Evolutionary conservation across 2,888 invertebrate genomes (phyloP).

Genomic region (Trisateles emortualis): DNA sequence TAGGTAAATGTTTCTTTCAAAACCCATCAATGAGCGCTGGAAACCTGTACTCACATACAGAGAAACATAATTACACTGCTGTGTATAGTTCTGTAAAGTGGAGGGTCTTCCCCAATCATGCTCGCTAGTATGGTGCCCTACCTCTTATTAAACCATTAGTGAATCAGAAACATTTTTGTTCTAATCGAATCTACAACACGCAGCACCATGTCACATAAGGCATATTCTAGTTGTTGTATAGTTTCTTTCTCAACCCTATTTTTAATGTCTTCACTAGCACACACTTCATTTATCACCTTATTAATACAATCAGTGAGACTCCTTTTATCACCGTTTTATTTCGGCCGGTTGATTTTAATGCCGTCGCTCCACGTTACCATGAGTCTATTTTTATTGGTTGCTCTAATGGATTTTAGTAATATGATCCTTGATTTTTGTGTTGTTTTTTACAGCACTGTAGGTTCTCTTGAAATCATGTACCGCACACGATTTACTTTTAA

Average conservation of each 20-base stretch:
- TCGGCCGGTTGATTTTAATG: conserved; percentile 76
- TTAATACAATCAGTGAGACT: conserved; percentile 48
- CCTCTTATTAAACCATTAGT: no score
- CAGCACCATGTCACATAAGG: no score
- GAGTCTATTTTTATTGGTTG: conserved; percentile 81
- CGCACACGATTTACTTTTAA: conserved; percentile 61
- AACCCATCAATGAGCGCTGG: no score
- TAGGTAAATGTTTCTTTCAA: no score
- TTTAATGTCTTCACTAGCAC: conserved; percentile 6
- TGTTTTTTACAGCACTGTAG: conserved; percentile 70
- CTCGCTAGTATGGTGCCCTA: no score
- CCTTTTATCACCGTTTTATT: conserved; percentile 67
- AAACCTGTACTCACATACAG: no score
- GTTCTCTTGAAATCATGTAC: conserved; percentile 67
- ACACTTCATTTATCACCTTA: conserved; percentile 39
- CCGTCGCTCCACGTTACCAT: conserved; percentile 39
- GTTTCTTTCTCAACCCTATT: neutral
- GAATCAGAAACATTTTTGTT: no score
- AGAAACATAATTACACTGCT: no score
- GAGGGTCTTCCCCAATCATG: no score
- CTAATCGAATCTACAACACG: no score
- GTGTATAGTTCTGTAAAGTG: no score
- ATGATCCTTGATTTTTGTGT: conserved; percentile 78
- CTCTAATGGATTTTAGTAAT: conserved; percentile 85
- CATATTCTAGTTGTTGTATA: no score